Evolutionary conservation across 2,113 vertebrate genomes (phyloP).

Genomic region (Eurypyga helias): DNA sequence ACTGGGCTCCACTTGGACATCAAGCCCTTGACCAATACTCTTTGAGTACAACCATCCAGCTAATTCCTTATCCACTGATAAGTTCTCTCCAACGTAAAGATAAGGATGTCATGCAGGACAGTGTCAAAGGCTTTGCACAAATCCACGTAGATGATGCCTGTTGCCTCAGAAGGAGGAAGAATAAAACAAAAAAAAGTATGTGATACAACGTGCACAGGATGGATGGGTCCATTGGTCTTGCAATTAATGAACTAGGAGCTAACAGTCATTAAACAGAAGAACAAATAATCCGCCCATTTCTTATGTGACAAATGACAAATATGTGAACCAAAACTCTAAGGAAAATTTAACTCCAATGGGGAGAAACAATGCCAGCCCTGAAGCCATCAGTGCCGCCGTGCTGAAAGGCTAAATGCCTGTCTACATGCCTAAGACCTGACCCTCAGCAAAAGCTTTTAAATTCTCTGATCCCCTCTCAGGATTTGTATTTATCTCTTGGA

Average conservation of each 20-base stretch:
- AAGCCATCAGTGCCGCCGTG: background rate
- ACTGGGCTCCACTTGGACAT: no score
- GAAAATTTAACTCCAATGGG: background rate
- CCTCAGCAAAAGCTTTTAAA: background rate
- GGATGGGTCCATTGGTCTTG: background rate
- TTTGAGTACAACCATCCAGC: no score
- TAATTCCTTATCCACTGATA: no score
- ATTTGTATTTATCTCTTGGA: background rate
- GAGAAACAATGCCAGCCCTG: background rate
- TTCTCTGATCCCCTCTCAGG: background rate
- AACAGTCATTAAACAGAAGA: background rate
- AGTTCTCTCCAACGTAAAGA: no score
- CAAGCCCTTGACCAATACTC: no score
- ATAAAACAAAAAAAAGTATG: background rate
- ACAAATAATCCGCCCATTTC: background rate
- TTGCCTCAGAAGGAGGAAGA: background rate
- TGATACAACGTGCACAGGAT: background rate
- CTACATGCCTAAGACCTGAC: background rate
- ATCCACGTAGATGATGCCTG: no score
- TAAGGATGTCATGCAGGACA: no score
- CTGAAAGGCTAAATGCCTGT: background rate
- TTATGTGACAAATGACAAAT: fast-evolving
- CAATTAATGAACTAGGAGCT: background rate
- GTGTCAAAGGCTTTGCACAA: no score
- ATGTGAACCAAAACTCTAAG: background rate